A percentile compares a stretch with the other conserved stretches of the same genome.
Conservation (phyloP, 2,888 invertebrate genomes). For the Chaitophorus viminalis region DNA sequence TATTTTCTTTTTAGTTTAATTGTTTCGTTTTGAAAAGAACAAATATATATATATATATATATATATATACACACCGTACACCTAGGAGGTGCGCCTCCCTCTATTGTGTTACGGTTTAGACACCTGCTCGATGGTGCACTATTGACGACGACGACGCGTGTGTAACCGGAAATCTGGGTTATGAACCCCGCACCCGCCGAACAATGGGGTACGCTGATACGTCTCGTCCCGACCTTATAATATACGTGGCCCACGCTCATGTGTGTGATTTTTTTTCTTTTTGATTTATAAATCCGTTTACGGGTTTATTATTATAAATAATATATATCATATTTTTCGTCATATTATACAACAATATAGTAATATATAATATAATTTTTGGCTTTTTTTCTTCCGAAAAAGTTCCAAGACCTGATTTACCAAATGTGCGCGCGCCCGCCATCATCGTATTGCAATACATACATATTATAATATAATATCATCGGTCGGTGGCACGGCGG, state of each 20-base stretch:
- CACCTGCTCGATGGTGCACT: slow-evolving; percentile 33
- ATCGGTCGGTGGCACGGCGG: neutral
- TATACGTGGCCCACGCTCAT: slow-evolving; percentile 19
- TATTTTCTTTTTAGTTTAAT: slow-evolving; percentile 2
- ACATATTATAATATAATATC: neutral
- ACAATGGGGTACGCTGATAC: slow-evolving; percentile 48
- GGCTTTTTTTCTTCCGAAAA: neutral
- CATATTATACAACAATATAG: neutral
- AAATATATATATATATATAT: neutral
- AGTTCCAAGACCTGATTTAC: neutral
- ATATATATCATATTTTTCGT: neutral
- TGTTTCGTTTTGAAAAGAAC: slow-evolving; percentile 21
- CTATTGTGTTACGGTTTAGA: slow-evolving; percentile 56
- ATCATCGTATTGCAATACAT: too few relatives aligned
- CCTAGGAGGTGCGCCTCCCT: slow-evolving; percentile 12
- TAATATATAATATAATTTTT: neutral
- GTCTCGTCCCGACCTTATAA: neutral
- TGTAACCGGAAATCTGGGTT: slow-evolving; percentile 54
- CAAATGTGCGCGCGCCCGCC: neutral
- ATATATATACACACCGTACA: neutral
- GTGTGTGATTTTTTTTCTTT: neutral
- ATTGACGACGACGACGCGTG: slow-evolving; percentile 27
- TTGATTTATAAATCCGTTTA: neutral
- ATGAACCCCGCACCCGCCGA: slow-evolving; percentile 9
- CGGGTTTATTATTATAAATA: neutral